A percentile compares a stretch with the other conserved stretches of the same genome.
These are phyloP conservation scores for Chamaetylas fuelleborni DNA, from an alignment of 2,113 vertebrate species.

Conservation along the genomic window DNA sequence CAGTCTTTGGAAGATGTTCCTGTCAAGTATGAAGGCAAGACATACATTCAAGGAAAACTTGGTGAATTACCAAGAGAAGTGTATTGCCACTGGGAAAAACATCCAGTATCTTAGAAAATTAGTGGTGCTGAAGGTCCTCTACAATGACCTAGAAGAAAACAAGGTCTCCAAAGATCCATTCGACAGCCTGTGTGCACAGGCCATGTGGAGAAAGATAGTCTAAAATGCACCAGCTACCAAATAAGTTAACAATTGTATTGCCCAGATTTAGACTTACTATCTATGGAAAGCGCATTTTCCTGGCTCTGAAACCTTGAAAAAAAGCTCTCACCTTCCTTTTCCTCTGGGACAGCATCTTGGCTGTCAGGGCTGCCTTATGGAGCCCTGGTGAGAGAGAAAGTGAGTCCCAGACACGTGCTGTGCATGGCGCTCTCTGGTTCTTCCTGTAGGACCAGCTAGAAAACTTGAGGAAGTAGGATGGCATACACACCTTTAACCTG, in stretches of 20 bases:
- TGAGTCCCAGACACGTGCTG: too few relatives aligned
- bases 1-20: not conserved
- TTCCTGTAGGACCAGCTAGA: not conserved
- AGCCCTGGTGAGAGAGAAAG: not conserved
- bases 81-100: not conserved
- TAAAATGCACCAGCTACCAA: not conserved
- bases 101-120: not conserved
- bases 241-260: not conserved
- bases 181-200: too few relatives aligned
- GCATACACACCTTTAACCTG: not conserved
- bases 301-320: not conserved
- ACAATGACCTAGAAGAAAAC: not conserved
- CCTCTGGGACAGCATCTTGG: not conserved
- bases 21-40: not conserved
- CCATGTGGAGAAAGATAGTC: not conserved
- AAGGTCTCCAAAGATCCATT: not conserved
- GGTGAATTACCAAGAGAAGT: not conserved
- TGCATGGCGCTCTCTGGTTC: not conserved
- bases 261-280: not conserved
- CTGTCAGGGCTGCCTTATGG: not conserved
- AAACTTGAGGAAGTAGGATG: not conserved
- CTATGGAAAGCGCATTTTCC: not conserved
- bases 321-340: not conserved
- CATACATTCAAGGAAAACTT: not conserved
- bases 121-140: not conserved